Percentiles rank a stretch among this genome's conserved stretches.
Conservation (phyloP, 2,888 invertebrate species). For the Noctua fimbriata region DNA sequence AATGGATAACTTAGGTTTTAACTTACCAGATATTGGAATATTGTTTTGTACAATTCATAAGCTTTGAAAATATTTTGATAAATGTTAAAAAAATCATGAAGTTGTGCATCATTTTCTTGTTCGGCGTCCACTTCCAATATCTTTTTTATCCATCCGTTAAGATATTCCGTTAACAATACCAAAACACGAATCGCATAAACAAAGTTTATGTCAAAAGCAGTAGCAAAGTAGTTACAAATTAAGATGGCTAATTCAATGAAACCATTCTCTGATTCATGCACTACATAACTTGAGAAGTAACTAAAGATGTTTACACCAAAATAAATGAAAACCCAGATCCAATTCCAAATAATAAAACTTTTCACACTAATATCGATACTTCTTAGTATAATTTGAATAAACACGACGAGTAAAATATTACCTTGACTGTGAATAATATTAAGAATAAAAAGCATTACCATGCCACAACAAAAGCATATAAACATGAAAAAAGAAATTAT, state of each 20-base stretch:
- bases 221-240: slow-evolving; percentile 3
- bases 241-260: background rate
- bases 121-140: background rate
- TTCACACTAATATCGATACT: background rate
- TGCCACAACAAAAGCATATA: background rate
- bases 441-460: background rate
- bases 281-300: background rate
- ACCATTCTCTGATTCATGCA: background rate
- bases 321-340: background rate
- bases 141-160: slow-evolving; percentile 27
- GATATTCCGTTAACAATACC: slow-evolving; percentile 33
- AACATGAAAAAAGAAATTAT: background rate
- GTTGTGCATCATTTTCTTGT: background rate
- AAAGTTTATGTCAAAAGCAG: slow-evolving; percentile 39
- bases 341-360: background rate
- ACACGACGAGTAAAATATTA: background rate
- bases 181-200: slow-evolving; percentile 34
- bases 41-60: slow-evolving; percentile 17
- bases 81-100: background rate
- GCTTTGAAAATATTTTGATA: slow-evolving; percentile 47
- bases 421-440: background rate
- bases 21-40: background rate
- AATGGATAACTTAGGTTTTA: no score
- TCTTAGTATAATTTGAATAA: background rate
- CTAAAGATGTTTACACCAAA: background rate